Evolutionary conservation across 1,140 invertebrate species (phyloP).

Genomic region (Littorina saxatilis): DNA sequence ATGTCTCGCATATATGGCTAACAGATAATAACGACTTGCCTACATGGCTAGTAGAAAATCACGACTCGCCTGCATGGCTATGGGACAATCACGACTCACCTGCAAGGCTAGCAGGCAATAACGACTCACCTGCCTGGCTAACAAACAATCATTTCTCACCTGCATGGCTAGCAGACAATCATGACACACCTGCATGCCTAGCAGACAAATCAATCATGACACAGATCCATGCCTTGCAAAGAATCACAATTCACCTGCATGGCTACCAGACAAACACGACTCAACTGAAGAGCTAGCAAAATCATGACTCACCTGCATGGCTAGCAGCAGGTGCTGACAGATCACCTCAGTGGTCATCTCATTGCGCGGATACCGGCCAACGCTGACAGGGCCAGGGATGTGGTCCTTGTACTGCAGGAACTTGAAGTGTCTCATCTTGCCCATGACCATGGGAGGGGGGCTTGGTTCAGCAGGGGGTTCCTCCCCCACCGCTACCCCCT

Average conservation of each 20-base stretch:
- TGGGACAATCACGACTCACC: no score
- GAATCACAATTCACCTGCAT: not conserved
- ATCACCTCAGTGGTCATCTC: not conserved
- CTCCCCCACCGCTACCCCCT: not conserved
- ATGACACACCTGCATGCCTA: no score
- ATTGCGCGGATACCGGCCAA: not conserved
- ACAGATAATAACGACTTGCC: not conserved
- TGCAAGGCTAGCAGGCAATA: no score
- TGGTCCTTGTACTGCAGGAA: constrained; percentile 28
- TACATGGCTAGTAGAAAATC: not conserved
- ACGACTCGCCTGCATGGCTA: no score
- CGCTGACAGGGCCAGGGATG: not conserved
- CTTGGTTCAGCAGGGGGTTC: not conserved
- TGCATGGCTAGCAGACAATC: no score
- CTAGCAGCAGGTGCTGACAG: not conserved
- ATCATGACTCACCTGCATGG: constrained; percentile 1
- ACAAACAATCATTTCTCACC: no score
- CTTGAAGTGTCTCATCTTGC: constrained; percentile 21
- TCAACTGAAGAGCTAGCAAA: no score
- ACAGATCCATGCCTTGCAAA: not conserved
- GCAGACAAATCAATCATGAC: no score
- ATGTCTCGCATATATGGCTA: no score
- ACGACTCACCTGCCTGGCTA: no score
- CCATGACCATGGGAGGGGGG: constrained; percentile 22
- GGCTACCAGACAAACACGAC: no score